Conservation (phyloP, 1,140 invertebrate species). For the Hesperophylax magnus region DNA sequence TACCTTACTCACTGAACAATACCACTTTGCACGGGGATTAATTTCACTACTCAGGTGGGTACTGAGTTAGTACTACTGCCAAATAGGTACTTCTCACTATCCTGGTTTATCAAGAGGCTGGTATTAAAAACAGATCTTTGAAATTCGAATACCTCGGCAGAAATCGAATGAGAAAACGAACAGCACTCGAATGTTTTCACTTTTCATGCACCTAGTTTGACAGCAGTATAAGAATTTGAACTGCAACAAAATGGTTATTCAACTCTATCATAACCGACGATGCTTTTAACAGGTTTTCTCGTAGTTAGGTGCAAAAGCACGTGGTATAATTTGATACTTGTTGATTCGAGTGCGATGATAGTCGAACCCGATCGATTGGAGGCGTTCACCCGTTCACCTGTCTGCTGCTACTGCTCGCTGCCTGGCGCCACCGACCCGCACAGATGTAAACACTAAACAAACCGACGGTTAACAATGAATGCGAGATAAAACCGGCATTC, state of each 20-base stretch:
- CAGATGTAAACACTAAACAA: slow-evolving; percentile 51
- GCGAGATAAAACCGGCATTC: slow-evolving; percentile 4
- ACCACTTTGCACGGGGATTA: not conserved
- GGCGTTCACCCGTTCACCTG: slow-evolving; percentile 51
- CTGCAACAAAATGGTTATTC: not conserved
- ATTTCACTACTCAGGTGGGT: not conserved
- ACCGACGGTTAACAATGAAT: not conserved
- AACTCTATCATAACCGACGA: not conserved
- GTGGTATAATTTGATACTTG: slow-evolving; percentile 42
- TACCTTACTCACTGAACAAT: not conserved
- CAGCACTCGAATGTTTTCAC: not conserved
- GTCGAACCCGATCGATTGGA: slow-evolving; percentile 43
- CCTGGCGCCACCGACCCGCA: slow-evolving; percentile 38
- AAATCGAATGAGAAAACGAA: no score
- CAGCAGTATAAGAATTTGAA: not conserved
- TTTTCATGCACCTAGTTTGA: not conserved
- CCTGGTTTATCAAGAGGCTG: no score
- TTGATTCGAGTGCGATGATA: slow-evolving; percentile 41
- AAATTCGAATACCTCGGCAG: not conserved
- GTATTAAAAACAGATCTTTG: not conserved
- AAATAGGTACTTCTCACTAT: no score
- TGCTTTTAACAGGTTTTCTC: not conserved
- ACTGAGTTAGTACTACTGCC: no score
- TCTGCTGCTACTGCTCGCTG: slow-evolving; percentile 41
- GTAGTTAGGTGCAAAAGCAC: slow-evolving; percentile 19